Percentiles rank a stretch among this genome's conserved stretches.
phyloP scores from a whole-genome alignment of 1,140 invertebrate species.

The Orius insidiosus region DNA sequence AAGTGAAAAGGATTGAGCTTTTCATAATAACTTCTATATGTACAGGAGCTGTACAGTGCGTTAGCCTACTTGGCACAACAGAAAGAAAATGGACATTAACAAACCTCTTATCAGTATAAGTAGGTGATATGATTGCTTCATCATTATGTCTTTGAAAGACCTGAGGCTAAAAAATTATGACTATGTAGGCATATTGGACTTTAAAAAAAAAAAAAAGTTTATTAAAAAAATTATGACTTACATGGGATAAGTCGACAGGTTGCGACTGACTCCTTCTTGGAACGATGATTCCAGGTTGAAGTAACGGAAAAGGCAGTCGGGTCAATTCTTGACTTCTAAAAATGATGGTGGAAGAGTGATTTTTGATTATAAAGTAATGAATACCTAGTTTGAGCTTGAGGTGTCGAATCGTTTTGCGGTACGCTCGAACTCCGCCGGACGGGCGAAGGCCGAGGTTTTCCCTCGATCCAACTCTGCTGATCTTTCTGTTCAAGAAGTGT shows the following conservation, averaged over 20 bases:
- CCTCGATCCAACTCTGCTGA: slow-evolving; percentile 15
- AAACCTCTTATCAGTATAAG: no score
- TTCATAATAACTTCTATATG: no score
- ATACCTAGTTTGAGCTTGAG: slow-evolving; percentile 14
- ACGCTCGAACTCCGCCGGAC: slow-evolving; percentile 21
- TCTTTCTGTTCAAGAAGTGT: slow-evolving; percentile 21
- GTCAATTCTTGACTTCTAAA: slow-evolving; percentile 13
- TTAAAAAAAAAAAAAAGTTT: background rate
- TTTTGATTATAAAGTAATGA: background rate
- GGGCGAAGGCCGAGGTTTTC: slow-evolving; percentile 15
- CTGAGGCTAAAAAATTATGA: slow-evolving; percentile 3
- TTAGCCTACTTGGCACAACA: no score
- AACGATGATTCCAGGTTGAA: slow-evolving; percentile 12
- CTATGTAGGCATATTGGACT: background rate
- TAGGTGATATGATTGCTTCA: background rate
- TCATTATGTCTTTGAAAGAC: slow-evolving; percentile 6
- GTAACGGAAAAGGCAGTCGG: slow-evolving; percentile 15
- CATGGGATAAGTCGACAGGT: slow-evolving; percentile 29
- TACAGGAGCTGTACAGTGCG: no score
- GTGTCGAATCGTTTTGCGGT: slow-evolving; percentile 18
- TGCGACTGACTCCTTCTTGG: slow-evolving; percentile 34
- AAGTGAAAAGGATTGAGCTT: no score
- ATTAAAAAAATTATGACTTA: slow-evolving; percentile 3
- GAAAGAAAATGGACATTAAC: no score
- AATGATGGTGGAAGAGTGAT: background rate